Conservation (phyloP, 2,797 vertebrate genomes). For the Enteromius anoplus region DNA sequence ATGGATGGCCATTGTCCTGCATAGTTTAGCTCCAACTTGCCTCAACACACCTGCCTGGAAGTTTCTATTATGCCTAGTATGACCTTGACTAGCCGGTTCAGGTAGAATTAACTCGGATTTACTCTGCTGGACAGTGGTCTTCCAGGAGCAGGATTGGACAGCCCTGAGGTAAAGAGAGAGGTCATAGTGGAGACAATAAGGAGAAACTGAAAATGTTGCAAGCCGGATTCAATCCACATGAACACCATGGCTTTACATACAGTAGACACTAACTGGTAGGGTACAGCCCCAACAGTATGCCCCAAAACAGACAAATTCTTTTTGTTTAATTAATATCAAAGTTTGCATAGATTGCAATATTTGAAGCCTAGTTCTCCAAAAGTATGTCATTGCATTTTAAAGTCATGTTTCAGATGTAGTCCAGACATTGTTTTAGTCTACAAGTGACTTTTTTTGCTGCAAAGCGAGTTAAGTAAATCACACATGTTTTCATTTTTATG, state of each 20-base stretch:
- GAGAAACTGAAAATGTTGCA: not conserved
- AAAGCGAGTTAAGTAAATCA: constrained; percentile 25
- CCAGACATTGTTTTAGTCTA: constrained; percentile 2
- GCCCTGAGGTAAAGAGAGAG: constrained; percentile 12
- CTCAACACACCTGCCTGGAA: not conserved
- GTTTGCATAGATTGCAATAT: constrained; percentile 1
- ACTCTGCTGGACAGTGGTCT: not conserved
- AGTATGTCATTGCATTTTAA: not conserved
- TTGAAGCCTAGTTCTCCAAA: not conserved
- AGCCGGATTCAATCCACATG: not conserved
- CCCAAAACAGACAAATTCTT: not conserved
- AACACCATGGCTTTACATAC: not conserved
- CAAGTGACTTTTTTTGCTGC: constrained; percentile 10
- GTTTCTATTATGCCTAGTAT: not conserved
- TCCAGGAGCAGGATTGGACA: not conserved
- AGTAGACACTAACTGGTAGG: not conserved
- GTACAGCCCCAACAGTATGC: not conserved
- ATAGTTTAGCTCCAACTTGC: not conserved
- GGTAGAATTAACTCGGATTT: not conserved
- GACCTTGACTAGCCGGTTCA: not conserved
- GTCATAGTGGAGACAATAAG: not conserved
- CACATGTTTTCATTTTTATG: constrained; percentile 46
- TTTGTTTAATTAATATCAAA: not conserved
- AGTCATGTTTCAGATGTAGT: constrained; percentile 33
- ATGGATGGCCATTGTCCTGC: not conserved